A percentile compares a stretch with the other conserved stretches of the same genome.
Evolutionary conservation across 2,113 vertebrate species (phyloP).

Genomic region (Capreolus pygargus): DNA sequence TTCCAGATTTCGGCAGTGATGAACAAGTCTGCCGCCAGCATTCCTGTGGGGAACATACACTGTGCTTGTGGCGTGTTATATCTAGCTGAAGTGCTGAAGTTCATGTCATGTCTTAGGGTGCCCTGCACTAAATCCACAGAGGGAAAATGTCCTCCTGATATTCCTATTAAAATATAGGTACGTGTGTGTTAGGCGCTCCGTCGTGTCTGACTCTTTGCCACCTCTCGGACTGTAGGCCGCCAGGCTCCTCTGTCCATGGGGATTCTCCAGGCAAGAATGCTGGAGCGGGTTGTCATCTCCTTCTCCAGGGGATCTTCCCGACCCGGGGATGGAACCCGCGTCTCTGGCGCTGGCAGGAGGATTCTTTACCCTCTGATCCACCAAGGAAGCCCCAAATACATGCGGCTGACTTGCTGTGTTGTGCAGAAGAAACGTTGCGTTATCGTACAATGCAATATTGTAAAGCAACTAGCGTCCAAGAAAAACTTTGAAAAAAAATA

Average conservation of each 20-base stretch:
- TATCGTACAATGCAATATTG: not conserved
- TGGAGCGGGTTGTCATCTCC: accelerated
- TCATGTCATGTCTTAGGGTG: not conserved
- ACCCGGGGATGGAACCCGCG: accelerated
- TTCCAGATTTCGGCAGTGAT: not conserved
- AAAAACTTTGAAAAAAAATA: not conserved
- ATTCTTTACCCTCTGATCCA: not conserved
- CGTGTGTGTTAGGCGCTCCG: not conserved
- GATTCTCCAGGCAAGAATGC: not conserved
- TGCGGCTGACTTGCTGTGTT: accelerated
- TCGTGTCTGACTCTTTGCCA: not conserved
- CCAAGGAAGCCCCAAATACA: not conserved
- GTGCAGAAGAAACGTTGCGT: not conserved
- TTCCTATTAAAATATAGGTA: not conserved
- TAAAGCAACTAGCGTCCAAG: not conserved
- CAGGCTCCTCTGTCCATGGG: not conserved
- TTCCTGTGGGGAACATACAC: accelerated
- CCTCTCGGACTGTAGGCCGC: not conserved
- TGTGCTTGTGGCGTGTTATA: not conserved
- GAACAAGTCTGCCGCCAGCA: no score
- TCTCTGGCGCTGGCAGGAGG: accelerated
- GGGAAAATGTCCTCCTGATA: not conserved
- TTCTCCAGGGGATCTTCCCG: not conserved
- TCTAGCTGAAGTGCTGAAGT: not conserved
- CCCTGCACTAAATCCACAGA: not conserved